A percentile compares a stretch with the other conserved stretches of the same genome.
Conservation (phyloP, 2,888 invertebrate species). For the Trichopoda pennipes region DNA sequence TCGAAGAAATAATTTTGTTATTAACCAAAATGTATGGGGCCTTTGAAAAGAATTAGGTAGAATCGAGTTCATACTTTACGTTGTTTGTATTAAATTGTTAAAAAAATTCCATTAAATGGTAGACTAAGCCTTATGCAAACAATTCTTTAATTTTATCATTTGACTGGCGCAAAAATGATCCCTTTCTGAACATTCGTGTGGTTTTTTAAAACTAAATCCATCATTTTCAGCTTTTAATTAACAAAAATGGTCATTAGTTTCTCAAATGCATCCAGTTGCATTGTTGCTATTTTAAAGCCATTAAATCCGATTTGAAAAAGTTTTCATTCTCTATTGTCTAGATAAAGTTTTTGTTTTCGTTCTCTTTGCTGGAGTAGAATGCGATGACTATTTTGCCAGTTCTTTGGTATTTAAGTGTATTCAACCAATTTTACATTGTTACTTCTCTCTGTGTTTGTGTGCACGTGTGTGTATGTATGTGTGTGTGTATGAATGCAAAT, state of each 20-base stretch:
- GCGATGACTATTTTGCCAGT: constrained; percentile 31
- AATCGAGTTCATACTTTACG: too few relatives aligned
- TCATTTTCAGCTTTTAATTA: not conserved
- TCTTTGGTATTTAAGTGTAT: constrained; percentile 44
- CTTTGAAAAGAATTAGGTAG: too few relatives aligned
- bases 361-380: constrained; percentile 7
- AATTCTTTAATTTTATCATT: too few relatives aligned
- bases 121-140: too few relatives aligned
- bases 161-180: too few relatives aligned
- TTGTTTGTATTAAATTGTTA: too few relatives aligned
- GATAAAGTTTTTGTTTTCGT: constrained; percentile 35
- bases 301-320: constrained; percentile 46
- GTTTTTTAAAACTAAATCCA: not conserved
- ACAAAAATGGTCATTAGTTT: not conserved
- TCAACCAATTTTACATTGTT: constrained; percentile 55
- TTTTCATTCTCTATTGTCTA: constrained; percentile 37
- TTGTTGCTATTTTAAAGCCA: constrained; percentile 22
- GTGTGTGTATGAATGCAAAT: constrained; percentile 7
- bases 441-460: not conserved
- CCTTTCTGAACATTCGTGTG: too few relatives aligned
- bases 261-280: constrained; percentile 3
- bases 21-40: too few relatives aligned
- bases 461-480: not conserved
- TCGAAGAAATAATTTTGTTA: too few relatives aligned
- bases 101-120: too few relatives aligned